Conservation (phyloP, 2,113 vertebrate genomes). For the Platichthys flesus region DNA sequence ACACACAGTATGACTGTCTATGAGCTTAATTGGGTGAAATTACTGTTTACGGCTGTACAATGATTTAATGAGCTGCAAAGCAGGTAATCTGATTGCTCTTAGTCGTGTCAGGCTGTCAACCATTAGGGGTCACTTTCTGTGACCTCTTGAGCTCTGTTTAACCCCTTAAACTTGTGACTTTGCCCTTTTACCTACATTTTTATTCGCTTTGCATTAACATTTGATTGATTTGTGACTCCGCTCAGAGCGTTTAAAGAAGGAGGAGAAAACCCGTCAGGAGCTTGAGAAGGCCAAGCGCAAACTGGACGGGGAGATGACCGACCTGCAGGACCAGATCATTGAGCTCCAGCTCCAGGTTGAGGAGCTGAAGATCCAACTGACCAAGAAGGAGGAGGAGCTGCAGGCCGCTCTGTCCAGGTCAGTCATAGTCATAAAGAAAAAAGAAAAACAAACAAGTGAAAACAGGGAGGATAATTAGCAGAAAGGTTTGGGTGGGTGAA, state of each 20-base stretch:
- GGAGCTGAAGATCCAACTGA: slow-evolving; percentile 93
- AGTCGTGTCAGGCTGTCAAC: slow-evolving; percentile 26
- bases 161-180: background rate
- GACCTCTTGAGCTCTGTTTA: slow-evolving; percentile 2
- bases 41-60: slow-evolving; percentile 1
- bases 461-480: too few species aligned
- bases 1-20: background rate
- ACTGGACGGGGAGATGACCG: slow-evolving; percentile 94
- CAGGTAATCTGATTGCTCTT: slow-evolving; percentile 28
- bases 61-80: slow-evolving; percentile 12
- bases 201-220: background rate
- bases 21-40: background rate
- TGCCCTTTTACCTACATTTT: background rate
- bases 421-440: background rate
- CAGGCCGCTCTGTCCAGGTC: slow-evolving; percentile 92
- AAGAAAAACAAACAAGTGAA: background rate
- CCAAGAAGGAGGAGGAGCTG: slow-evolving; percentile 97
- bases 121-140: slow-evolving; percentile 12
- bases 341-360: slow-evolving; percentile 97
- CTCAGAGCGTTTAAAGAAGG: slow-evolving; percentile 95
- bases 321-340: slow-evolving; percentile 96
- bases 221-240: slow-evolving; percentile 2
- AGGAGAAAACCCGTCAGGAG: slow-evolving; percentile 97
- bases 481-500: too few species aligned
- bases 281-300: slow-evolving; percentile 97